phyloP scores from a whole-genome alignment of 2,797 vertebrate species.

The Alcedo quadribrachys region DNA sequence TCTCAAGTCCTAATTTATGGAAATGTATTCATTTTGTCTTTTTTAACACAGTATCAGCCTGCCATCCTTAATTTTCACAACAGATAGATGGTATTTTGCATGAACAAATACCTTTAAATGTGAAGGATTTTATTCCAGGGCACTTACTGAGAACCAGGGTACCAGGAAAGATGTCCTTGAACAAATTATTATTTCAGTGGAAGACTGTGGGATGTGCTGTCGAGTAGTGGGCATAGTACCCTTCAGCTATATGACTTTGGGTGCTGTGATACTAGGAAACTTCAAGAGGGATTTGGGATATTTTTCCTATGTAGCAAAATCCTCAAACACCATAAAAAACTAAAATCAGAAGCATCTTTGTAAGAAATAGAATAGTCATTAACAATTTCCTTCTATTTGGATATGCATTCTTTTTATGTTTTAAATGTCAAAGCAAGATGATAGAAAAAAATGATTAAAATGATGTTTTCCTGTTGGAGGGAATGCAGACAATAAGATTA shows the following conservation, averaged over 20 bases:
- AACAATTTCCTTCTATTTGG: background rate
- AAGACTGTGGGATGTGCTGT: background rate
- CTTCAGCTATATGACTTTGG: background rate
- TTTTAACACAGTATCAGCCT: background rate
- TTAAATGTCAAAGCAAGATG: background rate
- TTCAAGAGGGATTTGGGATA: background rate
- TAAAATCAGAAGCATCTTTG: fast-evolving
- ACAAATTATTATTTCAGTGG: background rate
- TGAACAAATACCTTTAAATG: background rate
- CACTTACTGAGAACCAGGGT: background rate
- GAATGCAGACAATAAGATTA: background rate
- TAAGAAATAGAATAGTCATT: background rate
- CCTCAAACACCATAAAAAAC: background rate
- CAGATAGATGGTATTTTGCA: background rate
- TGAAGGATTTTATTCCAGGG: background rate
- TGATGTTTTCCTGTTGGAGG: background rate
- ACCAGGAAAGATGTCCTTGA: fast-evolving
- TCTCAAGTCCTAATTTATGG: background rate
- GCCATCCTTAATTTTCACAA: background rate
- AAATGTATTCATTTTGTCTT: background rate
- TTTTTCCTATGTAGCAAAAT: background rate
- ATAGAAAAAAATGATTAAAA: background rate
- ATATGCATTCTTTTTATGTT: background rate
- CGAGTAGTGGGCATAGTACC: fast-evolving
- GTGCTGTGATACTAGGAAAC: background rate